Evolutionary conservation across 1,140 invertebrate genomes (phyloP).

Genomic region (Caenorhabditis tropicalis): DNA sequence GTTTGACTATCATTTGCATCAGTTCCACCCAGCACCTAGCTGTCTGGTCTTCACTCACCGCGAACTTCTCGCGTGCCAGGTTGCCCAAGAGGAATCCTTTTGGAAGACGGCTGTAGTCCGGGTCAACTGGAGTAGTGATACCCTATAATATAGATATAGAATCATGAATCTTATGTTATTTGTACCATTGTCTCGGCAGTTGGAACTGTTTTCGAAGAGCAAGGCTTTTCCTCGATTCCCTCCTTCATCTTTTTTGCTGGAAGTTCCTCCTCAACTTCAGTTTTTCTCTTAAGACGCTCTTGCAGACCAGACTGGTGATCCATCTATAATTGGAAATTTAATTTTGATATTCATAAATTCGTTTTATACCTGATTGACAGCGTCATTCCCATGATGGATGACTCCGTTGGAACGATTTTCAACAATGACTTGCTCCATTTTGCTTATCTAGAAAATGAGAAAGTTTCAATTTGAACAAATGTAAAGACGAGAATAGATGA

Average conservation of each 20-base stretch:
- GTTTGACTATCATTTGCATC: background rate
- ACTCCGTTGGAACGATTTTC: too few relatives aligned
- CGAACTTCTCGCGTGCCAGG: background rate
- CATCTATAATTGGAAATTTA: background rate
- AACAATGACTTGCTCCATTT: too few relatives aligned
- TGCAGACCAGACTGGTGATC: too few relatives aligned
- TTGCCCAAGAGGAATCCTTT: background rate
- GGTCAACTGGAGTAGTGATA: background rate
- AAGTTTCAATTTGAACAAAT: too few relatives aligned
- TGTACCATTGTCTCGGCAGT: background rate
- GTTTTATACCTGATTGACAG: too few relatives aligned
- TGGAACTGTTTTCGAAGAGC: background rate
- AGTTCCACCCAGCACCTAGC: background rate
- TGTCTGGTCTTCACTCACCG: background rate
- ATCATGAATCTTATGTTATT: background rate
- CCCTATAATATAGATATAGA: background rate
- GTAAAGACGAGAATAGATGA: too few relatives aligned
- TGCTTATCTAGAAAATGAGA: too few relatives aligned
- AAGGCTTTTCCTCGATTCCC: background rate
- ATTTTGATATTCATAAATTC: too few relatives aligned
- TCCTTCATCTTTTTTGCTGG: background rate
- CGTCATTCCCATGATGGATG: too few relatives aligned
- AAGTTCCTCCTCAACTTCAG: background rate
- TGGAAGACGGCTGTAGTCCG: background rate
- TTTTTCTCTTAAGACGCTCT: background rate